phyloP scores from a whole-genome alignment of 2,113 vertebrate species.

The Genyomyrus donnyi region DNA sequence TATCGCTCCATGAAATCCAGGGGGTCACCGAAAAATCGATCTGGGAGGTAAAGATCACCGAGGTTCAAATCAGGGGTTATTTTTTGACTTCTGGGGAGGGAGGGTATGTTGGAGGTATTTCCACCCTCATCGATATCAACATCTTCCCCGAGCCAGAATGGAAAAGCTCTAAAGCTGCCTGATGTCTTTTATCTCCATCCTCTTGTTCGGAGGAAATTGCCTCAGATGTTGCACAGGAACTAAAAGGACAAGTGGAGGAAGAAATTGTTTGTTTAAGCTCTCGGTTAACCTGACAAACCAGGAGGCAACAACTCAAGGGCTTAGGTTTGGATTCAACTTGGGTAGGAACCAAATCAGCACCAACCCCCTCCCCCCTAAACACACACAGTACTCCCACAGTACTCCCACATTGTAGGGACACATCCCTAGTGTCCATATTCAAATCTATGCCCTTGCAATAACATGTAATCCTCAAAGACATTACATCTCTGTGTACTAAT shows the following conservation, averaged over 20 bases:
- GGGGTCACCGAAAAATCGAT: slow-evolving; percentile 12
- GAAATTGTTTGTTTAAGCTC: not conserved
- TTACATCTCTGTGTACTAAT: not conserved
- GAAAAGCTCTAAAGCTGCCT: slow-evolving; percentile 33
- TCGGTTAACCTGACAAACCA: not conserved
- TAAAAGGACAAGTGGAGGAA: not conserved
- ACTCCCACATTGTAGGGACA: not conserved
- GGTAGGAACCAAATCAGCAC: not conserved
- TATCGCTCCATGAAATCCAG: slow-evolving; percentile 46
- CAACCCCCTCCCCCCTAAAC: not conserved
- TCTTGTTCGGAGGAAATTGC: not conserved
- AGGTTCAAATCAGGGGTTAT: slow-evolving; percentile 47
- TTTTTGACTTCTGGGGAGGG: slow-evolving; percentile 38
- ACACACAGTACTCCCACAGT: not conserved
- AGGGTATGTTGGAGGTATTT: slow-evolving; percentile 33
- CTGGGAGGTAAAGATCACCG: slow-evolving; percentile 18
- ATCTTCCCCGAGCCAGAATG: slow-evolving; percentile 17
- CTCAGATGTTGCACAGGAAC: not conserved
- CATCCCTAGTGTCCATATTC: not conserved
- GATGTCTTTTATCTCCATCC: slow-evolving; percentile 20
- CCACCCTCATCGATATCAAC: slow-evolving; percentile 49
- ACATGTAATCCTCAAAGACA: not conserved
- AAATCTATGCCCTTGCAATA: not conserved
- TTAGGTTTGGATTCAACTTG: not conserved
- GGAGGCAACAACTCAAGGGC: not conserved